Evolutionary conservation across 2,888 invertebrate genomes (phyloP).

Genomic region (Sphecodes monilicornis): DNA sequence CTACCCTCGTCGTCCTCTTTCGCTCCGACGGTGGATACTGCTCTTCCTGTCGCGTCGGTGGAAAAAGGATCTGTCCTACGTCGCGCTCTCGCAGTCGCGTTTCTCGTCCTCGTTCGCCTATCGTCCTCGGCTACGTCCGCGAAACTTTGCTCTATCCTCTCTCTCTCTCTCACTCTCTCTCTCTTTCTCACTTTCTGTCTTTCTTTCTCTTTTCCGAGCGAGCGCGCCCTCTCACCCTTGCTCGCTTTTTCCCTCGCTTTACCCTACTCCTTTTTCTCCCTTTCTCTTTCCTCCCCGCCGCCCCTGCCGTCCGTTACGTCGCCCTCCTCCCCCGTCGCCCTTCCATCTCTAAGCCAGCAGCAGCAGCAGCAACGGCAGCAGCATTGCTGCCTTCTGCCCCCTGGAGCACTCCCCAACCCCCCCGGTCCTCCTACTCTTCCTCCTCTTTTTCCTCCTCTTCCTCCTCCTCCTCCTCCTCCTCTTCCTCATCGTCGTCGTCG

Average conservation of each 20-base stretch:
- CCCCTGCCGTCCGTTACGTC: conserved; percentile 35
- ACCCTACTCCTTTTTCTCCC: conserved; percentile 56
- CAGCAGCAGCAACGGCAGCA: conserved; percentile 1
- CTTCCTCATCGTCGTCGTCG: neutral
- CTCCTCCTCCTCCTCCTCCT: neutral
- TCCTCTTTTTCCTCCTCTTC: conserved; percentile 70
- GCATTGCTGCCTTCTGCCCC: neutral
- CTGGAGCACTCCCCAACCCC: conserved; percentile 54
- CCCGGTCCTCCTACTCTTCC: conserved; percentile 85
- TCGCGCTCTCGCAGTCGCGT: conserved; percentile 69
- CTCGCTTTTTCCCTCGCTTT: conserved; percentile 59
- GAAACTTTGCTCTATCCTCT: conserved; percentile 66
- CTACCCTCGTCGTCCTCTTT: conserved; percentile 22
- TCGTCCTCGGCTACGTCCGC: conserved; percentile 71
- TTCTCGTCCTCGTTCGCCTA: conserved; percentile 68
- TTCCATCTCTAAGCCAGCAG: conserved; percentile 82
- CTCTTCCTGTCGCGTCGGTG: conserved; percentile 67
- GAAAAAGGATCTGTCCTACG: conserved; percentile 74
- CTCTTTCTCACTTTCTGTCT: neutral
- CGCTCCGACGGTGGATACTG: conserved; percentile 54
- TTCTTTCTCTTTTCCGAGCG: neutral
- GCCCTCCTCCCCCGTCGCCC: conserved; percentile 58
- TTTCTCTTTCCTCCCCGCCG: conserved; percentile 48
- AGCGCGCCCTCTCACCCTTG: conserved; percentile 42
- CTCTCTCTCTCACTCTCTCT: conserved; percentile 9